Conservation (phyloP, 2,888 invertebrate genomes). For the Eilema caniola region DNA sequence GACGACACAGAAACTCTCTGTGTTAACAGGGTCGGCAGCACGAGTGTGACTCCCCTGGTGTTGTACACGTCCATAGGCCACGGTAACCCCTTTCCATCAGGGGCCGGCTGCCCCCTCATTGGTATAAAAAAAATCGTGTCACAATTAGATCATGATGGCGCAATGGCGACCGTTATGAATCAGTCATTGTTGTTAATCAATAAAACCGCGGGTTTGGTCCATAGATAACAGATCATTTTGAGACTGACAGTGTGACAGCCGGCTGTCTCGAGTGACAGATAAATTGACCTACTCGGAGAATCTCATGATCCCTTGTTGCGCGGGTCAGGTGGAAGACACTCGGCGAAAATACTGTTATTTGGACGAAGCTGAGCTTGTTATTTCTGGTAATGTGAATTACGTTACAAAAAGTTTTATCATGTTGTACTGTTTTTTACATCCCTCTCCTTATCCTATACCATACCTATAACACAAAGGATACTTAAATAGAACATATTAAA, state of each 20-base stretch:
- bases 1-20: too few relatives aligned
- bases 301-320: background rate
- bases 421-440: too few relatives aligned
- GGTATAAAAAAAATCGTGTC: too few relatives aligned
- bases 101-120: too few relatives aligned
- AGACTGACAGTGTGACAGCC: background rate
- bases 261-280: background rate
- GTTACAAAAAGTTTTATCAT: too few relatives aligned
- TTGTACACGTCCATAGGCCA: too few relatives aligned
- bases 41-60: too few relatives aligned
- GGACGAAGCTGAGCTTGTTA: background rate
- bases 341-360: slow-evolving; percentile 4
- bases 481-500: too few relatives aligned
- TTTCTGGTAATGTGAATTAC: background rate
- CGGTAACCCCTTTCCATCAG: too few relatives aligned
- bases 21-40: too few relatives aligned
- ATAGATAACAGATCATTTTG: background rate
- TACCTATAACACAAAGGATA: too few relatives aligned
- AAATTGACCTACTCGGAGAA: background rate
- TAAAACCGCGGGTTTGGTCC: background rate
- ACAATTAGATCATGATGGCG: background rate
- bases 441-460: too few relatives aligned
- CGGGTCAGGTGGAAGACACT: background rate
- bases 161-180: background rate
- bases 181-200: slow-evolving; percentile 1